Conservation (phyloP, 2,888 invertebrate species). For the Cantharis nigra region DNA sequence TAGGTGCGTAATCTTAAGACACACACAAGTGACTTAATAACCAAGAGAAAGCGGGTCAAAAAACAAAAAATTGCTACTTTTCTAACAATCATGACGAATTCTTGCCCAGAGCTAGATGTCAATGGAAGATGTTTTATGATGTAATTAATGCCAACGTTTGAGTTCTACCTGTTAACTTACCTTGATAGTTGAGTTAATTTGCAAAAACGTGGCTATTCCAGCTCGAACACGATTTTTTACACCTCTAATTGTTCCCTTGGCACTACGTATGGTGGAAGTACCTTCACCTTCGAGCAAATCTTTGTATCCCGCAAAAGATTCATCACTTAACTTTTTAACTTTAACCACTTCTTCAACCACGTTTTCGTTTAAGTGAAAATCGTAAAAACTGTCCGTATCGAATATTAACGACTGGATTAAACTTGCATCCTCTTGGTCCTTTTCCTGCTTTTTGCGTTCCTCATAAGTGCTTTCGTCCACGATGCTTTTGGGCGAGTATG, state of each 20-base stretch:
- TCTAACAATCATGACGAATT: slow-evolving; percentile 3
- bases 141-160: not conserved
- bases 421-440: slow-evolving; percentile 54
- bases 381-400: slow-evolving; percentile 79
- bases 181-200: slow-evolving; percentile 80
- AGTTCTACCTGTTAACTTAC: slow-evolving; percentile 60
- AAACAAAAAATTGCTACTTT: slow-evolving; percentile 31
- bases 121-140: slow-evolving; percentile 1
- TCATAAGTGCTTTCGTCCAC: slow-evolving; percentile 71
- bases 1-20: slow-evolving; percentile 20
- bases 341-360: slow-evolving; percentile 57
- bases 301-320: slow-evolving; percentile 80
- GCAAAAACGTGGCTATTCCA: slow-evolving; percentile 93
- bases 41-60: slow-evolving; percentile 38
- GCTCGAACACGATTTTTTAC: slow-evolving; percentile 93
- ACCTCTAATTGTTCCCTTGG: slow-evolving; percentile 90
- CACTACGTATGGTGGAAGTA: slow-evolving; percentile 83
- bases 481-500: slow-evolving; percentile 48
- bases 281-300: slow-evolving; percentile 68
- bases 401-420: slow-evolving; percentile 62
- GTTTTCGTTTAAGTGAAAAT: slow-evolving; percentile 81
- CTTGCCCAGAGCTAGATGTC: not conserved
- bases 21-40: slow-evolving; percentile 31
- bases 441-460: slow-evolving; percentile 62
- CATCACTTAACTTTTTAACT: slow-evolving; percentile 54